Conservation (phyloP, 1,140 invertebrate genomes). For the Drosophila kurseongensis region DNA sequence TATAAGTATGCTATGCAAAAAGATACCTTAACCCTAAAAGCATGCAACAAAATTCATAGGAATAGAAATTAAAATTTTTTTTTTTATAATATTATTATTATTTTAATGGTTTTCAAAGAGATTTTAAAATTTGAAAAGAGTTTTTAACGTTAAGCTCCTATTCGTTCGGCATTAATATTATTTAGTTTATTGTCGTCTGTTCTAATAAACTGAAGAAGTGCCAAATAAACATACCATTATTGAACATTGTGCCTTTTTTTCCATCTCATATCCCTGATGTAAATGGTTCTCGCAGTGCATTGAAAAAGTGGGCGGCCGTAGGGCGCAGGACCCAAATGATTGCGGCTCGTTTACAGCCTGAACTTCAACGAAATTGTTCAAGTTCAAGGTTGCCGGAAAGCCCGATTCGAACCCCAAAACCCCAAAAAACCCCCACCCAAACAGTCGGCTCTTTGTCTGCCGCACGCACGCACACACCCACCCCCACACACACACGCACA, state of each 20-base stretch:
- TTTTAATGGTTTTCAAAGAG: too few species aligned
- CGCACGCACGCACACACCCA: constrained; percentile 47
- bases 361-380: constrained; percentile 71
- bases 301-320: constrained; percentile 4
- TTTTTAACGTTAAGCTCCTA: too few species aligned
- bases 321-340: constrained; percentile 36
- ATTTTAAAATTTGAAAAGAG: too few species aligned
- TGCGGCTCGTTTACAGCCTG: constrained; percentile 60
- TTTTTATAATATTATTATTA: too few species aligned
- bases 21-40: neutral
- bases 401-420: constrained; percentile 39
- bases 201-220: too few species aligned
- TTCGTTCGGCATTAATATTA: too few species aligned
- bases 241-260: too few species aligned
- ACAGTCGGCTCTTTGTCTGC: constrained; percentile 63
- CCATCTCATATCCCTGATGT: too few species aligned
- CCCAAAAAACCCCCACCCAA: constrained; percentile 26
- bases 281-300: neutral
- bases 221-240: too few species aligned
- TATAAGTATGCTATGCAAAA: neutral
- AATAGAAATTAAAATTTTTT: too few species aligned
- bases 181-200: too few species aligned
- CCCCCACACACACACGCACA: constrained; percentile 12
- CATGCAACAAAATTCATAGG: neutral
- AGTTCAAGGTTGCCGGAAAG: constrained; percentile 81